phyloP scores from a whole-genome alignment of 1,140 invertebrate genomes.

The Idris sp. region DNA sequence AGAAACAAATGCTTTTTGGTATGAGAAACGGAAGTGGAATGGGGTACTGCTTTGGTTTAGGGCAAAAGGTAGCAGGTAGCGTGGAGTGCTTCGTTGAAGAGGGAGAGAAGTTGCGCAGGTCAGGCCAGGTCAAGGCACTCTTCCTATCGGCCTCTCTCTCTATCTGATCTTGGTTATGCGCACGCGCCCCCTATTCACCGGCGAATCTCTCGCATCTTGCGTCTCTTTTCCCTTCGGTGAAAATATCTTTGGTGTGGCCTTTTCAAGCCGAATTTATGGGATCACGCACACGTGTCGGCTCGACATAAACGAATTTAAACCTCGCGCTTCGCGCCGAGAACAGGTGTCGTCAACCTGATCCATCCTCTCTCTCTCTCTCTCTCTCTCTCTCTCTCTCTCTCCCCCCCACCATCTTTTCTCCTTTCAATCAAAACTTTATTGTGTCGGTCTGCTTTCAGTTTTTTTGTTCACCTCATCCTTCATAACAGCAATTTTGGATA shows the following conservation, averaged over 20 bases:
- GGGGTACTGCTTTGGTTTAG: conserved; percentile 46
- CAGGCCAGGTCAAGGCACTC: conserved; percentile 67
- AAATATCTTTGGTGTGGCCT: no score
- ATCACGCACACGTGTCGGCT: conserved; percentile 58
- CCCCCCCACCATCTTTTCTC: no score
- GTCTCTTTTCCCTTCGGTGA: no score
- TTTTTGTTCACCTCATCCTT: no score
- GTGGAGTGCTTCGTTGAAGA: conserved; percentile 39
- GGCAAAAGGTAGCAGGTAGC: conserved; percentile 62
- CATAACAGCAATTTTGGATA: no score
- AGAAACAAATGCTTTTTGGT: no score
- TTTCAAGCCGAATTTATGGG: conserved; percentile 45
- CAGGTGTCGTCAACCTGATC: conserved; percentile 59
- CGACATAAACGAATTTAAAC: conserved; percentile 57
- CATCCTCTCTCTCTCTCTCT: no score
- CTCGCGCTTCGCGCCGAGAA: conserved; percentile 36
- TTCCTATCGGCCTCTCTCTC: conserved; percentile 45
- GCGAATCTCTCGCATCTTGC: conserved; percentile 10
- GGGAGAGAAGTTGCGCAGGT: conserved; percentile 66
- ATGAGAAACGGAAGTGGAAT: conserved; percentile 14
- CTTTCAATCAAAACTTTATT: conserved; percentile 28
- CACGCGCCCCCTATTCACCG: conserved; percentile 40
- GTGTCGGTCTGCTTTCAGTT: no score
- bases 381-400: no score
- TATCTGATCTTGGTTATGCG: conserved; percentile 16